Evolutionary conservation across 2,797 vertebrate genomes (phyloP).

Genomic region (Semotilus atromaculatus): DNA sequence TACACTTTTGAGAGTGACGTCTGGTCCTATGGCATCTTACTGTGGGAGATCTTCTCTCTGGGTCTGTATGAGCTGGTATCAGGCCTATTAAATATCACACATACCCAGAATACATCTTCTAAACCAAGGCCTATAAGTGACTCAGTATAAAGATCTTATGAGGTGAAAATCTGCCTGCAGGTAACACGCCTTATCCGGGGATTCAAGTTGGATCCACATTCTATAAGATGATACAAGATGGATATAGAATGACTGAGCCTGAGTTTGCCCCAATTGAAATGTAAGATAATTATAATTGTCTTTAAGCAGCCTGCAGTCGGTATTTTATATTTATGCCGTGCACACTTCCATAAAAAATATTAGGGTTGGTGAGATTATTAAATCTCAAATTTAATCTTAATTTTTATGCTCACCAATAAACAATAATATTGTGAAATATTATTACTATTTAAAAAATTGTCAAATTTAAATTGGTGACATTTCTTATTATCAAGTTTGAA

Average conservation of each 20-base stretch:
- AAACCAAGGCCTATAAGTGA: not conserved
- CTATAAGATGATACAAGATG: slow-evolving; percentile 97
- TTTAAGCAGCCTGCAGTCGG: not conserved
- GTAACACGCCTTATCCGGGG: slow-evolving; percentile 94
- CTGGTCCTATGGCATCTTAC: slow-evolving; percentile 96
- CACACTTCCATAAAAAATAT: not conserved
- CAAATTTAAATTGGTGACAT: too few species aligned
- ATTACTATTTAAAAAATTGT: too few species aligned
- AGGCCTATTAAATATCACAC: not conserved
- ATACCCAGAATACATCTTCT: not conserved
- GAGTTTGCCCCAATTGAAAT: slow-evolving; percentile 90
- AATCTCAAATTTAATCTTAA: too few species aligned
- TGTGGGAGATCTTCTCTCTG: slow-evolving; percentile 97
- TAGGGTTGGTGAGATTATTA: too few species aligned
- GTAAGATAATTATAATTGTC: slow-evolving; percentile 68
- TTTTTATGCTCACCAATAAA: too few species aligned
- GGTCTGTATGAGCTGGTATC: slow-evolving; percentile 75
- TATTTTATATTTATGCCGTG: not conserved
- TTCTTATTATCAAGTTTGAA: not conserved
- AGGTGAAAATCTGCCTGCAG: slow-evolving; percentile 72
- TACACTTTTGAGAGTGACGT: slow-evolving; percentile 97
- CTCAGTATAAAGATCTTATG: not conserved
- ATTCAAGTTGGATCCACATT: slow-evolving; percentile 94
- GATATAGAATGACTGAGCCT: slow-evolving; percentile 91
- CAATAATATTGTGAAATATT: not conserved